Base-by-base conservation (phyloP, 2,113 vertebrate genomes). In the Aplodontia rufa region DNA sequence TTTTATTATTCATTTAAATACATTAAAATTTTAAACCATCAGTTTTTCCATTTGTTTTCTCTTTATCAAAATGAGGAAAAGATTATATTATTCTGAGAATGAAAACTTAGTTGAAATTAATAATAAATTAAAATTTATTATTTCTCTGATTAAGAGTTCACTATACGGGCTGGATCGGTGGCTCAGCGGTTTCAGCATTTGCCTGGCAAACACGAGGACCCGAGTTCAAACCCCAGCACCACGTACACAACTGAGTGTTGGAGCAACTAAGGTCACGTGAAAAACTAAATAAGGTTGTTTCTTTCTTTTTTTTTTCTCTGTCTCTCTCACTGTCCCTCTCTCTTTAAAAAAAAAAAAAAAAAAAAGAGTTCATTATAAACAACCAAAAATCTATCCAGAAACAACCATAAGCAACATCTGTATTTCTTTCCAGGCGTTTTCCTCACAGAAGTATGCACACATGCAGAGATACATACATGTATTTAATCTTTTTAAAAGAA, bases 1-100 rank as follows among this genome's bases (percentile, higher is more conserved):
- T 69, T 64, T 93, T 91, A 71, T 71, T 64, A 81, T 66, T 93
- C 87, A 90, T 22, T 79, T 90, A 93, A 92, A 71, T 60, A 82
- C 40, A 79, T 83, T 75, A 87, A 95, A 76, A 68, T 51, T 49
- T 87, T 80, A 92, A 95, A 90, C 30, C 19, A 90, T 1, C 8
- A 69, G 51, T 32, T 89, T 90, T 69, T 53, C 32, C 19, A 82
- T 58, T 74, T 94, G 71, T 40, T 96, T 86, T 82, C 72, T 90
- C 32, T 80, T 81, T 53, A 84, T 74, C 60, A 91, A 95, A 60
- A 24, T 9, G 58, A 60, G 58, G 26, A 60, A 58, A 86, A 91
- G 37, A 78, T 51, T 60, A 85, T 47, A 93, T 86, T 89, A 60
- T 68, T 62, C 49, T 87, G 42, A 95, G n/a, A 88, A 84, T 42